phyloP scores from a whole-genome alignment of 1,140 invertebrate genomes.

The Manduca sexta region DNA sequence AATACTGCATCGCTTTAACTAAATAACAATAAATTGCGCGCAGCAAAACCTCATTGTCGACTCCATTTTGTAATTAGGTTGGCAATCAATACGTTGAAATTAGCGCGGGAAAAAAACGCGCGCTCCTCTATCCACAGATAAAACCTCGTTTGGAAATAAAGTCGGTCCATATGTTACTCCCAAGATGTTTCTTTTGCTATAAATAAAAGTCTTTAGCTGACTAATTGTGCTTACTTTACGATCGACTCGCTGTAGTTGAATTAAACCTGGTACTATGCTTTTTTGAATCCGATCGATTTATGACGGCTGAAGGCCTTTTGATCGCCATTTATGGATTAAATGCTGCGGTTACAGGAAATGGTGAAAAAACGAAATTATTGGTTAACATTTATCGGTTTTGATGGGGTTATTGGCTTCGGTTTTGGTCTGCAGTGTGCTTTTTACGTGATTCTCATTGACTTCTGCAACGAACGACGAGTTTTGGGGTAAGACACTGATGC shows the following conservation, averaged over 20 bases:
- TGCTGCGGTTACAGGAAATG: conserved; percentile 16
- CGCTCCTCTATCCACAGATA: conserved; percentile 25
- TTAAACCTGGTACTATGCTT: conserved; percentile 50
- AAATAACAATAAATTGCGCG: too few species aligned
- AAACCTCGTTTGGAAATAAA: conserved; percentile 41
- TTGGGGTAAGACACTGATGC: neutral
- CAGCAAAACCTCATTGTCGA: too few species aligned
- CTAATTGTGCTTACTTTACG: conserved; percentile 61
- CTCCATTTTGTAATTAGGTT: too few species aligned
- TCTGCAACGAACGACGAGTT: neutral
- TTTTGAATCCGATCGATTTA: conserved; percentile 50
- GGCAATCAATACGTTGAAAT: too few species aligned
- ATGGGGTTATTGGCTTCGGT: neutral
- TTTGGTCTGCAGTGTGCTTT: neutral
- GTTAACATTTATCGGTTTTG: conserved; percentile 1
- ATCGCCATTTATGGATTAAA: conserved; percentile 37
- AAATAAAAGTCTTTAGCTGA: conserved; percentile 43
- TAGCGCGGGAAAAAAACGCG: too few species aligned
- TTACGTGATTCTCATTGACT: neutral
- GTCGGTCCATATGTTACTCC: conserved; percentile 31
- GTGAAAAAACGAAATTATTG: conserved; percentile 22
- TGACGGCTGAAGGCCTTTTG: conserved; percentile 30
- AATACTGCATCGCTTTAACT: too few species aligned
- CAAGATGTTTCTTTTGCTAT: conserved; percentile 32
- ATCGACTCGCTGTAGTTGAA: conserved; percentile 31